Base-by-base conservation (phyloP, 2,113 vertebrate species). In the Anthoscopus minutus region DNA sequence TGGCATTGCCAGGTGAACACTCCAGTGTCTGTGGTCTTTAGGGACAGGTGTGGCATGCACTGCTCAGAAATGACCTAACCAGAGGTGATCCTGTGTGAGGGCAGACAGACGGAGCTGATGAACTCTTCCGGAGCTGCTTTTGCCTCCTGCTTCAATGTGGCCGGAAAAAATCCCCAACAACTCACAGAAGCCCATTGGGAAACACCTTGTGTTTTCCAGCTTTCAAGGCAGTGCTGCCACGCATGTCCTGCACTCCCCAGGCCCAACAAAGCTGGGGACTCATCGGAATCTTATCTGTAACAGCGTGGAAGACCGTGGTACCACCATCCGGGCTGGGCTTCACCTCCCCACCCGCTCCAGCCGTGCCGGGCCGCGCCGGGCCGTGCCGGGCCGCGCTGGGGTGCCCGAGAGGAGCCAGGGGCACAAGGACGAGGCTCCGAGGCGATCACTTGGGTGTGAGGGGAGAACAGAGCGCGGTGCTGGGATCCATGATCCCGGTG, bases 241-340 rank as follows among this genome's bases (percentile, higher is more conserved):
- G 11, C 45, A 1, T 16, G 53, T 14, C 45, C 30, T 2, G 7
- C 54, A 28, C 21, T 69, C 33, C 35, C 9, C 45, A n/a, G 40
- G 11, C 2, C 1, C 23, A 4, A 19, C 33, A 38, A 3, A 19
- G 21, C 72, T 14, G n/a, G 13, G 31, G 20, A 38, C 27, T 70
- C 28, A 18, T 9, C 22, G 22, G 24, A 51, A n/a, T 15, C 8
- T 19, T 8, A 24, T 12, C 35, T 10, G 12, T 10, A 51, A 24
- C 5, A 30, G 30, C 2, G 8, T 2, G 25, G 9, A 37, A 28
- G 25, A 5, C 16, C 4, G 15, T 0, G 24, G 16, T 3, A 7
- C 20, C 15, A 10, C 3, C 33, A 13, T 5, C 5, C 1, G 4
- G 25, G 28, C 11, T 13, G 15, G 31, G 47, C 37, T 33, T 23